phyloP scores from a whole-genome alignment of 30 jellyfish, hydroid and myxozoan species.

The Pseudorhiza aurosa region DNA sequence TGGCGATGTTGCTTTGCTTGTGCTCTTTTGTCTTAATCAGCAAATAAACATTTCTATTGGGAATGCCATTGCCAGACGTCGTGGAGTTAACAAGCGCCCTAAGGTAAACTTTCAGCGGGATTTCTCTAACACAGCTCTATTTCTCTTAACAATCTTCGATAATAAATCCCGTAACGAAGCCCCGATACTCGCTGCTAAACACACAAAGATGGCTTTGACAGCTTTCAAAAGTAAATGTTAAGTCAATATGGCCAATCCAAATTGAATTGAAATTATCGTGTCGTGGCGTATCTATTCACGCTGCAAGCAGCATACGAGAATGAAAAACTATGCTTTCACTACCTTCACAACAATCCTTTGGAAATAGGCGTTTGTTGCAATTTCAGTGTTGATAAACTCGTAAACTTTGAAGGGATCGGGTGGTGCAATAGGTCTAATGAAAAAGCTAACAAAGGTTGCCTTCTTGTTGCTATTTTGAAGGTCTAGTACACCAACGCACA shows the following conservation, averaged over 20 bases:
- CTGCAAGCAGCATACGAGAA: slow-evolving; percentile 3
- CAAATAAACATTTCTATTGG: neutral
- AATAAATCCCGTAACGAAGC: slow-evolving; percentile 4
- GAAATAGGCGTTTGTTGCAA: too few relatives aligned
- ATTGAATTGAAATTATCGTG: neutral
- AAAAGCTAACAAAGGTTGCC: too few relatives aligned
- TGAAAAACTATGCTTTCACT: too few relatives aligned
- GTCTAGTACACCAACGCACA: too few relatives aligned
- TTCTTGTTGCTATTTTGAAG: too few relatives aligned
- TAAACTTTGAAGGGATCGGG: too few relatives aligned
- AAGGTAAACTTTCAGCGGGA: neutral
- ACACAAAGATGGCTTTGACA: neutral
- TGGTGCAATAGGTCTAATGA: too few relatives aligned
- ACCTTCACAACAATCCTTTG: too few relatives aligned
- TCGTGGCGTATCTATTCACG: neutral
- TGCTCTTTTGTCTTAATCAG: neutral
- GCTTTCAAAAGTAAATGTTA: slow-evolving; percentile 24
- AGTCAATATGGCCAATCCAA: slow-evolving; percentile 4
- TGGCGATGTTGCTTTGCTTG: neutral
- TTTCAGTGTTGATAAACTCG: too few relatives aligned
- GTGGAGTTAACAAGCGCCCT: neutral
- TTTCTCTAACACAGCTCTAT: neutral
- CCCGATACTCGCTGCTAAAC: neutral
- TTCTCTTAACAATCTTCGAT: slow-evolving; percentile 7
- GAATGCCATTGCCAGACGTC: neutral